Percentiles rank a stretch among this genome's conserved stretches.
phyloP scores from a whole-genome alignment of 2,888 invertebrate genomes.

The Rhyacophila evoluta region DNA sequence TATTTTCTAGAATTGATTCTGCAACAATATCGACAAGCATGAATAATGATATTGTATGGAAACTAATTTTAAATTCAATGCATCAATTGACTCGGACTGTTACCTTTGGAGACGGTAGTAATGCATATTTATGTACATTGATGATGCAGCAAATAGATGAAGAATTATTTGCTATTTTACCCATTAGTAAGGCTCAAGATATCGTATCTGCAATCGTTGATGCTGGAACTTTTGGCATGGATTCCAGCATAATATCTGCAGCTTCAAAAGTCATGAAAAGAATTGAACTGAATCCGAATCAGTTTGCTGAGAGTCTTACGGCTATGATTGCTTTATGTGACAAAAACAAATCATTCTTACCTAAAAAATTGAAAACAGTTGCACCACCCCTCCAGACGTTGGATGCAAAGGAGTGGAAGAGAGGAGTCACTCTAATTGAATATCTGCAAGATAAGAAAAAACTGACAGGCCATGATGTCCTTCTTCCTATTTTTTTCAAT shows the following conservation, averaged over 20 bases:
- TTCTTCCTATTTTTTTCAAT: slow-evolving; percentile 83
- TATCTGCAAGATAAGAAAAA: slow-evolving; percentile 88
- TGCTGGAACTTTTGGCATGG: slow-evolving; percentile 71
- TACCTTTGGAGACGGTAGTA: slow-evolving; percentile 60
- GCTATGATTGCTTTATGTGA: slow-evolving; percentile 71
- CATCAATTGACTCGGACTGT: slow-evolving; percentile 67
- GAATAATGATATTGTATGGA: slow-evolving; percentile 68
- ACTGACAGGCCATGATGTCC: slow-evolving; percentile 73
- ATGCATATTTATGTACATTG: slow-evolving; percentile 65
- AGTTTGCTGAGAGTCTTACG: slow-evolving; percentile 72
- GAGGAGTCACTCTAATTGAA: slow-evolving; percentile 84
- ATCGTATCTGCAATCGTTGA: slow-evolving; percentile 70
- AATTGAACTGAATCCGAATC: slow-evolving; percentile 73
- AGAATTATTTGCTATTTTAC: slow-evolving; percentile 68
- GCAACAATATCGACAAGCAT: slow-evolving; percentile 64
- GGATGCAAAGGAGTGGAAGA: slow-evolving; percentile 79
- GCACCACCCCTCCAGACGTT: slow-evolving; percentile 73
- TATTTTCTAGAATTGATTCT: slow-evolving; percentile 71
- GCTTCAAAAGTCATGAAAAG: slow-evolving; percentile 76
- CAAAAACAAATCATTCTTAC: slow-evolving; percentile 59
- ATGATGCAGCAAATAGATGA: slow-evolving; percentile 72
- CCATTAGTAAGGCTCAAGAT: slow-evolving; percentile 63
- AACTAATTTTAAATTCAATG: slow-evolving; percentile 70
- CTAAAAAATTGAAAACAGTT: slow-evolving; percentile 62
- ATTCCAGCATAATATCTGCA: slow-evolving; percentile 71